Evolutionary conservation across 2,888 invertebrate species (phyloP), one percentile per base, ranked within the genome.

Genomic region (Caenorhabditis macrosperma): DNA sequence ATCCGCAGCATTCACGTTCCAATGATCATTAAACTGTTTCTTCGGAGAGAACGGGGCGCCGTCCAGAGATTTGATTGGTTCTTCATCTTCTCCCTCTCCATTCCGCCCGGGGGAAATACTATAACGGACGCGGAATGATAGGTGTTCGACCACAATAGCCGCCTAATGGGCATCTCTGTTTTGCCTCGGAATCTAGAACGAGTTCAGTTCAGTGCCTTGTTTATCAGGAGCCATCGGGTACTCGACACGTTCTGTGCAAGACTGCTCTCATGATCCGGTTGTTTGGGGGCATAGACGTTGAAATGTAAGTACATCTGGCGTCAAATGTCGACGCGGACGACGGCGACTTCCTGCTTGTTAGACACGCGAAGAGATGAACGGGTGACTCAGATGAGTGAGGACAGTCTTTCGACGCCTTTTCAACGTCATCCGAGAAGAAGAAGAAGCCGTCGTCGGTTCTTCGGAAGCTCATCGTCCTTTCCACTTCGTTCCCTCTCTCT

Each of bases 11-110:
- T 38, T 38, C 38, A 20, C 46, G 22, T 46, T 46, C 46, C 46
- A 46, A 46, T 46, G 46, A 46, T 46, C 46, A 46, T 46, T 46
- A 46, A 46, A 46, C 46, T 46, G 46, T 46, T 46, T n/a, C n/a
- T n/a, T 46, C 46, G 46, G 46, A 46, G 22, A 9, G 38, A 7
- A 15, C 3, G 15, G 5, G 46, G 46, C 46, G 22, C 46, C 46
- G 15, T 5, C 15, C 46, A n/a, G n/a, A n/a, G 20, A 4, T 20
- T 46, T 46, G 46, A 46, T 46, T 46, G 46, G 10, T 46, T 46
- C 46, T 46, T 22, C 38, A 38, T 46, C 33, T 33, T 33, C 33
- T 33, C 33, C 7, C 10, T 33, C 10, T 46, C 46, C 46, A 46
- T 46, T 46, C 46, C 46, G 2, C 4, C 15, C 15, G 38, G 33